A percentile compares a stretch with the other conserved stretches of the same genome.
phyloP scores from a whole-genome alignment of 2,113 vertebrate genomes.

The Sylvia atricapilla region DNA sequence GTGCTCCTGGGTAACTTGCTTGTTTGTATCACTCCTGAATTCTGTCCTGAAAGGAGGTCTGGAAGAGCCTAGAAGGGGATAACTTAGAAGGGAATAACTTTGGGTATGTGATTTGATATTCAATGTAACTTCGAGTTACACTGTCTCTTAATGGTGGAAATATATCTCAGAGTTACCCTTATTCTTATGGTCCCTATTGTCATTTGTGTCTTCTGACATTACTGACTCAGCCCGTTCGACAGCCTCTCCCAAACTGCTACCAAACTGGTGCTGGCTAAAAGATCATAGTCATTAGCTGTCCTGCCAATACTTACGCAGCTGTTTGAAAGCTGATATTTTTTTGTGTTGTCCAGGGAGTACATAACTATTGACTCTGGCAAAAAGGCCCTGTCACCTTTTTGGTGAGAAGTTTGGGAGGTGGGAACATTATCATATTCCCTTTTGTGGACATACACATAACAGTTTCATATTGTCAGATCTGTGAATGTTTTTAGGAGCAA shows the following conservation, averaged over 20 bases:
- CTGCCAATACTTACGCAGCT: neutral
- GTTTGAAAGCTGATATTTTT: neutral
- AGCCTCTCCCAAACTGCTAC: neutral
- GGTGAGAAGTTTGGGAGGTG: neutral
- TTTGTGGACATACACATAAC: neutral
- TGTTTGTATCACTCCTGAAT: neutral
- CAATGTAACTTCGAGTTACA: neutral
- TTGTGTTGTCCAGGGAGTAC: neutral
- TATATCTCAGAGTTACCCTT: neutral
- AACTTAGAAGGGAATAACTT: neutral
- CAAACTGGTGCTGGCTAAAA: neutral
- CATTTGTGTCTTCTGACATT: neutral
- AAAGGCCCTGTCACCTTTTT: neutral
- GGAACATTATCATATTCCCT: neutral
- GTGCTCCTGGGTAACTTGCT: neutral
- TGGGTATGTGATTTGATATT: neutral
- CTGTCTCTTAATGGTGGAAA: neutral
- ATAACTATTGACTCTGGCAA: neutral
- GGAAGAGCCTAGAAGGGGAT: neutral
- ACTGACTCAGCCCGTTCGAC: neutral
- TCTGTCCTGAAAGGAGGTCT: neutral
- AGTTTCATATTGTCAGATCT: neutral
- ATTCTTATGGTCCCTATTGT: neutral
- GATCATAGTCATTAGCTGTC: neutral
- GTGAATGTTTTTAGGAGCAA: neutral